Evolutionary conservation across 2,113 vertebrate genomes (phyloP), one percentile per base, ranked within the genome.

Genomic region (Syrrhaptes paradoxus): DNA sequence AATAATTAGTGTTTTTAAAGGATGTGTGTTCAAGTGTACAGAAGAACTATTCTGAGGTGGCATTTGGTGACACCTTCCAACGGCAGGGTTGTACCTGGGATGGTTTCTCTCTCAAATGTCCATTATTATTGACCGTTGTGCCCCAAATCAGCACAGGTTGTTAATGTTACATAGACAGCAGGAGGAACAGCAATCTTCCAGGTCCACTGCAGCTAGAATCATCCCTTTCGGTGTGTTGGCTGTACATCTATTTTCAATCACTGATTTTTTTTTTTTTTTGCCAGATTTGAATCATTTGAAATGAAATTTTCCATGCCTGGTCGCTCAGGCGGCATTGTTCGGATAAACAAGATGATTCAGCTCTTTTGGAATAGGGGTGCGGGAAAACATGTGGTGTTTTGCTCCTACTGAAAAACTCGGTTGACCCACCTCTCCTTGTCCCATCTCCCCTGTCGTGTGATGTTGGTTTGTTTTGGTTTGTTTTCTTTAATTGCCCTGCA

Each of bases 341-440:
- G 4, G 75, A 74, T 77, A 88, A 91, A 51, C 85, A 92, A 75
- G 94, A 58, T 94, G 92, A 93, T 87, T 96, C 93, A 96, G 88
- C 68, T 58, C 0, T 78, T 95, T 92, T 1, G 10, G 85, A 77
- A 76, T 4, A 26, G 15, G 82, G 63, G 31, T 20, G 36, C 84
- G 61, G 57, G 61, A 88, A 86, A 95, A 88, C 95, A 96, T 96
- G 90, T 95, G 85, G 66, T 96, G 92, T 95, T 97, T 86, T 94
- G 52, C 88, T 91, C 61, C 36, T 45, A 20, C 34, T 62, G 87
- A 41, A 61, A 80, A 89, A 24, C 78, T 85, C 52, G 45, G 43
- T 49, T 96, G 90, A 83, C 79, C 89, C 93, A 78, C 57, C 94
- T 57, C 63, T 90, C 75, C 75, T 54, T n/a, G 41, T 63, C 86